These are phyloP conservation scores for Eugnorisma glareosa DNA, from an alignment of 2,888 invertebrate species.

Conservation along the genomic window DNA sequence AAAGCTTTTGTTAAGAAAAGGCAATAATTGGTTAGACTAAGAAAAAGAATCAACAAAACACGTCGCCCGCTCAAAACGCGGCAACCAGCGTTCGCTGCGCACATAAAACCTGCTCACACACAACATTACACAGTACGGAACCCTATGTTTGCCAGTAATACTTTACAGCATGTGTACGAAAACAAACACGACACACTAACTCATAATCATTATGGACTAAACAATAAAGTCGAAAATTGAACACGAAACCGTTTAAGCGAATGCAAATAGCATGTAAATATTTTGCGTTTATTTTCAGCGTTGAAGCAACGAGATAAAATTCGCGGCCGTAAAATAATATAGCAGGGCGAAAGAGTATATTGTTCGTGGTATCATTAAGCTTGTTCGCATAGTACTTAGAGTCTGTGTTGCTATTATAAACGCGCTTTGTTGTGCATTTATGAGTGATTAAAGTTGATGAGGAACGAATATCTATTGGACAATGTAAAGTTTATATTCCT, in stretches of 20 bases:
- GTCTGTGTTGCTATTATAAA: constrained; percentile 68
- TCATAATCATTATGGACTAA: constrained; percentile 66
- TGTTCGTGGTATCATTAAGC: constrained; percentile 79
- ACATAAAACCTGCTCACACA: constrained; percentile 82
- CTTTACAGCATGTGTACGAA: constrained; percentile 79
- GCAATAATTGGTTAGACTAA: constrained; percentile 62
- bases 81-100: constrained; percentile 71
- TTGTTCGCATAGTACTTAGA: constrained; percentile 76
- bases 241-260: constrained; percentile 68
- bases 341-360: constrained; percentile 78
- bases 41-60: constrained; percentile 68
- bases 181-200: constrained; percentile 68
- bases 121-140: constrained; percentile 80
- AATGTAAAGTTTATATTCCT: constrained; percentile 66
- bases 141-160: constrained; percentile 83
- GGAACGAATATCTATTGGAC: constrained; percentile 68
- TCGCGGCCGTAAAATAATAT: constrained; percentile 83
- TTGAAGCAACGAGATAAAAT: constrained; percentile 84
- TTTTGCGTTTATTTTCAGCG: constrained; percentile 82
- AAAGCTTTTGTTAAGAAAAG: constrained; percentile 58
- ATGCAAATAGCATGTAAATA: constrained; percentile 80
- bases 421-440: constrained; percentile 72
- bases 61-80: constrained; percentile 70
- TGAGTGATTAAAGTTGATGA: constrained; percentile 76
- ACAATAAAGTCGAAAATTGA: constrained; percentile 76